A percentile compares a stretch with the other conserved stretches of the same genome.
Conservation (phyloP, 2,113 vertebrate genomes). For the Onychorhynchus coronatus region DNA sequence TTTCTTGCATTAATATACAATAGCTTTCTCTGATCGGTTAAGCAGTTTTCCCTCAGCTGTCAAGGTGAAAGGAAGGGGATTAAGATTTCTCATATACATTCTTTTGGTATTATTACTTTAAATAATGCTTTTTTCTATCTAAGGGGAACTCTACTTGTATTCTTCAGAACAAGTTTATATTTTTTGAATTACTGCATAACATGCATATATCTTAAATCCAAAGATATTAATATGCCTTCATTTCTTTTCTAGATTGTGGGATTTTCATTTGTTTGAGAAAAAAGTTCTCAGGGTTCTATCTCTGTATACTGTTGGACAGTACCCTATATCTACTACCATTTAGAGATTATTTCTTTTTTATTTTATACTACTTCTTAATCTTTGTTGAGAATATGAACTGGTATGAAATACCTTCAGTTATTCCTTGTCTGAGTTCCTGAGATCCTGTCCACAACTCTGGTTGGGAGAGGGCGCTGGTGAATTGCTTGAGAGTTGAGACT, state of each 20-base stretch:
- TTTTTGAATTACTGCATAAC: neutral
- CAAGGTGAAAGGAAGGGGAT: constrained; percentile 5
- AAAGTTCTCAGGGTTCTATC: neutral
- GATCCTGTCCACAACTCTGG: neutral
- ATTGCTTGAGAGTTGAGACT: neutral
- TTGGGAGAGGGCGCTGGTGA: neutral
- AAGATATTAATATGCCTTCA: constrained; percentile 15
- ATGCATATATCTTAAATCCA: constrained; percentile 33
- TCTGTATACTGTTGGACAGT: neutral
- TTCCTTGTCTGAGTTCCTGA: constrained; percentile 23
- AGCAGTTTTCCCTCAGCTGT: neutral
- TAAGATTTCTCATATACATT: neutral
- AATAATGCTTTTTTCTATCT: neutral
- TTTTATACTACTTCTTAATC: neutral
- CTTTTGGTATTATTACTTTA: neutral
- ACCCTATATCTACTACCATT: neutral
- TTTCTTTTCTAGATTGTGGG: neutral
- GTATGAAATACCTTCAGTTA: neutral
- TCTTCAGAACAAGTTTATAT: neutral
- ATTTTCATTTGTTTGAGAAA: neutral
- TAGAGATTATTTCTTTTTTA: neutral
- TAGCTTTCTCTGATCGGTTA: neutral
- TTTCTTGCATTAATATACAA: neutral
- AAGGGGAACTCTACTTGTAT: neutral
- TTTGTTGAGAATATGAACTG: neutral